Evolutionary conservation across 2,797 vertebrate species (phyloP).

Genomic region (Sternarchorhynchus goeldii): DNA sequence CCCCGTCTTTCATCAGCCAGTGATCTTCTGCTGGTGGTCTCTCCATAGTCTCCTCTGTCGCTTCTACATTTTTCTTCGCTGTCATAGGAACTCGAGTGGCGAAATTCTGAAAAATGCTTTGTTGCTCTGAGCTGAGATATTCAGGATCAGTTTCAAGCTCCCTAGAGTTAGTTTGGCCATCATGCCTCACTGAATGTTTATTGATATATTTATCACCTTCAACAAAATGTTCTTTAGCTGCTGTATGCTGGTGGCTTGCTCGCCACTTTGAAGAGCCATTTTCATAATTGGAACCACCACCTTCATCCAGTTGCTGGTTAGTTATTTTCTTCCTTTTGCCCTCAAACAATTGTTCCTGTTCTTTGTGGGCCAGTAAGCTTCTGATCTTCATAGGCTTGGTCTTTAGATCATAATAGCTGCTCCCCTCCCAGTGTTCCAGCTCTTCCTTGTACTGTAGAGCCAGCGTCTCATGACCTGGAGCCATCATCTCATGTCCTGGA

Average conservation of each 20-base stretch:
- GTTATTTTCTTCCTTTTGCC: conserved; percentile 90
- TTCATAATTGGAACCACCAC: conserved; percentile 89
- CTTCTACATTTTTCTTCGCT: conserved; percentile 67
- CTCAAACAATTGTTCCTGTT: conserved; percentile 61
- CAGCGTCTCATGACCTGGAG: conserved; percentile 72
- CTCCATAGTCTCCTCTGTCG: conserved; percentile 55
- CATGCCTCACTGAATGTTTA: conserved; percentile 45
- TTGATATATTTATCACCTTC: conserved; percentile 65
- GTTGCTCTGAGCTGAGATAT: conserved; percentile 19
- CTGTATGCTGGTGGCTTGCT: conserved; percentile 81
- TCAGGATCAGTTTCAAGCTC: conserved; percentile 33
- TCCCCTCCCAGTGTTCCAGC: conserved; percentile 62
- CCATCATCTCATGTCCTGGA: conserved; percentile 75
- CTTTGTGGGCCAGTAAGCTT: conserved; percentile 77
- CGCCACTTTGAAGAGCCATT: conserved; percentile 92
- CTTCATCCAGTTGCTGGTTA: conserved; percentile 90
- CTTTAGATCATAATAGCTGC: conserved; percentile 74
- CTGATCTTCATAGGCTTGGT: conserved; percentile 92
- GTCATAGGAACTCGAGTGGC: conserved; percentile 52
- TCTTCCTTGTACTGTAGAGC: conserved; percentile 74
- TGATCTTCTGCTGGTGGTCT: conserved; percentile 63
- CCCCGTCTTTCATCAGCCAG: conserved; percentile 68
- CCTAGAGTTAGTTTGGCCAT: conserved; percentile 41
- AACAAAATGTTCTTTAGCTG: conserved; percentile 46
- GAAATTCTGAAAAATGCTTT: conserved; percentile 45